These are phyloP conservation scores for Dolichallabes microphthalmus DNA, from an alignment of 2,113 vertebrate genomes.

Conservation along the genomic window DNA sequence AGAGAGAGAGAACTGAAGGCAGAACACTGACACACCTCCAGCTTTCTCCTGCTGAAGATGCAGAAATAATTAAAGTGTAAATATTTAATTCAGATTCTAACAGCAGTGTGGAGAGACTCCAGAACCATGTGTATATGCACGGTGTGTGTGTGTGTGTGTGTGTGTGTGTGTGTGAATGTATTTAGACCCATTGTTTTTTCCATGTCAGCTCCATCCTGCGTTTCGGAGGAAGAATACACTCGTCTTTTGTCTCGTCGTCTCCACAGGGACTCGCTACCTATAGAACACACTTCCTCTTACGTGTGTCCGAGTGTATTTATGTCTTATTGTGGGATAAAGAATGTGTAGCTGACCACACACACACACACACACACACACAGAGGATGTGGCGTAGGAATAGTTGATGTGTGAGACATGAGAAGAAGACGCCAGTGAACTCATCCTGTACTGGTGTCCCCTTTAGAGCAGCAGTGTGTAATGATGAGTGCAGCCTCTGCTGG, in stretches of 20 bases:
- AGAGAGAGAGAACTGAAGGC: not conserved
- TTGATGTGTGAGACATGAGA: not conserved
- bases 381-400: not conserved
- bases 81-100: not conserved
- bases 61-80: not conserved
- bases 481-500: not conserved
- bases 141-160: constrained; percentile 10
- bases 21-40: not conserved
- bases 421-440: not conserved
- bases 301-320: not conserved
- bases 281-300: constrained; percentile 1
- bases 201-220: not conserved
- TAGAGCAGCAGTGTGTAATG: not conserved
- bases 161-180: not conserved
- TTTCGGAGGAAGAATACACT: not conserved
- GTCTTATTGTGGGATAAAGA: not conserved
- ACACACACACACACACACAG: not conserved
- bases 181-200: constrained; percentile 17
- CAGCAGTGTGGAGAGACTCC: not conserved
- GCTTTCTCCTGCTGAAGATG: not conserved
- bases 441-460: not conserved
- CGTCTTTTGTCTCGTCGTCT: not conserved
- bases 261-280: not conserved
- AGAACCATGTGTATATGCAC: not conserved
- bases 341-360: constrained; percentile 18